A percentile compares a stretch with the other conserved stretches of the same genome.
phyloP scores from a whole-genome alignment of 1,140 invertebrate genomes.

The Venustaconcha ellipsiformis region DNA sequence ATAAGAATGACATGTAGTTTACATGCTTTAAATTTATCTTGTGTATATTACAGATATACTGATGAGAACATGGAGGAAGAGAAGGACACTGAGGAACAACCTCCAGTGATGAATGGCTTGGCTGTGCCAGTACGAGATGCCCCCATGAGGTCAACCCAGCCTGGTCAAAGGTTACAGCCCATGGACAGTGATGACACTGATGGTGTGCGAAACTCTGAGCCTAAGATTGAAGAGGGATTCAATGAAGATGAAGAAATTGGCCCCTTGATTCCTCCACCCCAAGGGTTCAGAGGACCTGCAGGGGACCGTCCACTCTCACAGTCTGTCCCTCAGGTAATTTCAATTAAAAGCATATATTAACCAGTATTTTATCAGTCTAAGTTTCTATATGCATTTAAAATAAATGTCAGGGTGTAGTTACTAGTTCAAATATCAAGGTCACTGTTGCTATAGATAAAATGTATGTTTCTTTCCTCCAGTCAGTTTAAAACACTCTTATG shows the following conservation, averaged over 20 bases:
- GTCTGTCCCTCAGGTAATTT: constrained; percentile 56
- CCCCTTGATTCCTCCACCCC: constrained; percentile 56
- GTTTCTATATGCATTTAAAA: too few species aligned
- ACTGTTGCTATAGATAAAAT: too few species aligned
- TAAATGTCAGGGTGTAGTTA: too few species aligned
- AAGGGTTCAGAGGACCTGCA: constrained; percentile 49
- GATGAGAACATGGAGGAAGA: constrained; percentile 52
- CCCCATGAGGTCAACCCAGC: constrained; percentile 39
- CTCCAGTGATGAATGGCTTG: constrained; percentile 53
- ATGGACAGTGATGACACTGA: constrained; percentile 48
- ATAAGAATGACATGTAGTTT: too few species aligned
- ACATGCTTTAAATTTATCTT: too few species aligned
- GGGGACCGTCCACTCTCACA: constrained; percentile 49
- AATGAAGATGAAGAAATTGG: constrained; percentile 50
- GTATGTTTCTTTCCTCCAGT: too few species aligned
- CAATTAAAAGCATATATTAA: too few species aligned
- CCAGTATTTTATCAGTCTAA: too few species aligned
- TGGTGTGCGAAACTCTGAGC: constrained; percentile 20
- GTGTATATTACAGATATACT: constrained; percentile 38
- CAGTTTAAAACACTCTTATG: too few species aligned
- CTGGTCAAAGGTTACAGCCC: constrained; percentile 36
- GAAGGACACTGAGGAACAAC: constrained; percentile 27
- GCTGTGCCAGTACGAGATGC: constrained; percentile 49
- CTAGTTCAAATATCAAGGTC: too few species aligned
- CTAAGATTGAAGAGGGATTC: constrained; percentile 28